These are phyloP conservation scores for Eupithecia tripunctaria DNA, from an alignment of 2,888 invertebrate species.

Conservation along the genomic window DNA sequence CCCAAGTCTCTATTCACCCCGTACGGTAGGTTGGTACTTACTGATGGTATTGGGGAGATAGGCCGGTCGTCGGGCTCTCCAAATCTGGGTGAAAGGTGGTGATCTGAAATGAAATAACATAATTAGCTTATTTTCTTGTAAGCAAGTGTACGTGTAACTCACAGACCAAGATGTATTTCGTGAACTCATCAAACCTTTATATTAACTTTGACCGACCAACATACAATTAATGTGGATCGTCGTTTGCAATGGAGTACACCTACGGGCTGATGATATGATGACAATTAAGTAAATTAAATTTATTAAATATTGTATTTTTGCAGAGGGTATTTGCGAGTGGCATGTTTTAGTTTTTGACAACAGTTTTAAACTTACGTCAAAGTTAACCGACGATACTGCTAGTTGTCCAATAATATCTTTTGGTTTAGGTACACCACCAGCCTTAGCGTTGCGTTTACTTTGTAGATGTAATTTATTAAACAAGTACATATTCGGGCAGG, in stretches of 20 bases:
- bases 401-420: background rate
- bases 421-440: background rate
- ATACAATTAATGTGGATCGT: too few relatives aligned
- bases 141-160: background rate
- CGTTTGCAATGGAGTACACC: too few relatives aligned
- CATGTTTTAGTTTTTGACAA: background rate
- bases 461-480: background rate
- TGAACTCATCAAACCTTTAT: background rate
- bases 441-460: background rate
- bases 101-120: conserved; percentile 52
- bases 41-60: conserved; percentile 64
- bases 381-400: background rate
- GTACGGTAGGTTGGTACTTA: conserved; percentile 50
- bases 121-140: background rate
- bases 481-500: background rate
- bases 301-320: background rate
- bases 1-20: too few relatives aligned
- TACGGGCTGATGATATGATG: too few relatives aligned
- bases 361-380: background rate
- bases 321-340: background rate
- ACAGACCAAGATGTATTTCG: background rate
- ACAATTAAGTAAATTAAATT: background rate
- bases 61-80: conserved; percentile 67
- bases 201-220: too few relatives aligned
- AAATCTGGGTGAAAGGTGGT: conserved; percentile 58